Evolutionary conservation across 2,113 vertebrate species (phyloP).

Genomic region (Nicator chloris): DNA sequence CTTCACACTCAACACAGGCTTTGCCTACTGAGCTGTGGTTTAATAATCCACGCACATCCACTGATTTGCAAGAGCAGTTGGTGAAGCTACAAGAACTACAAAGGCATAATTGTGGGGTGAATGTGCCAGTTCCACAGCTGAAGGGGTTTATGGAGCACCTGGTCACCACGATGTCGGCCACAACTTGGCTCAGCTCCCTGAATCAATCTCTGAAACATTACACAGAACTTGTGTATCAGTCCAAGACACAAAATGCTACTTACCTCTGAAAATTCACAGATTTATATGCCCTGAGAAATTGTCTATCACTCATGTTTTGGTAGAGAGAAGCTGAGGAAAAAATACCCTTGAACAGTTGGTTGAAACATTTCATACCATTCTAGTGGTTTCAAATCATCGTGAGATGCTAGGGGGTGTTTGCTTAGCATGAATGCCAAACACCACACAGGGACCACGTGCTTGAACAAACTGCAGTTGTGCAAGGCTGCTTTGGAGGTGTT

Average conservation of each 20-base stretch:
- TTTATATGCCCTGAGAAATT: not conserved
- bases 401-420: not conserved
- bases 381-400: not conserved
- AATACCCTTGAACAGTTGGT: not conserved
- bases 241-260: not conserved
- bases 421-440: not conserved
- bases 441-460: fast-evolving
- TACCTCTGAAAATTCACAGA: not conserved
- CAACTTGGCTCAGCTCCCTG: not conserved
- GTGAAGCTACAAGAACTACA: not conserved
- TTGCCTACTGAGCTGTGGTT: not conserved
- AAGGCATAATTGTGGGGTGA: not conserved
- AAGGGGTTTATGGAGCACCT: constrained; percentile 9
- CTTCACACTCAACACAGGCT: not conserved
- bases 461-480: not conserved
- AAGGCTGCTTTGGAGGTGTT: not conserved
- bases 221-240: not conserved
- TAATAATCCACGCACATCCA: not conserved
- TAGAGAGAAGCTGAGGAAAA: not conserved
- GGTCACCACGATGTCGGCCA: not conserved
- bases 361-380: not conserved
- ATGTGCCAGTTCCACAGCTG: not conserved
- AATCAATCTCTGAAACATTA: not conserved
- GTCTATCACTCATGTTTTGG: not conserved
- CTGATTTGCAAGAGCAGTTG: not conserved